Base-by-base conservation (phyloP, 1,140 invertebrate genomes). In the Holotrichia oblita region DNA sequence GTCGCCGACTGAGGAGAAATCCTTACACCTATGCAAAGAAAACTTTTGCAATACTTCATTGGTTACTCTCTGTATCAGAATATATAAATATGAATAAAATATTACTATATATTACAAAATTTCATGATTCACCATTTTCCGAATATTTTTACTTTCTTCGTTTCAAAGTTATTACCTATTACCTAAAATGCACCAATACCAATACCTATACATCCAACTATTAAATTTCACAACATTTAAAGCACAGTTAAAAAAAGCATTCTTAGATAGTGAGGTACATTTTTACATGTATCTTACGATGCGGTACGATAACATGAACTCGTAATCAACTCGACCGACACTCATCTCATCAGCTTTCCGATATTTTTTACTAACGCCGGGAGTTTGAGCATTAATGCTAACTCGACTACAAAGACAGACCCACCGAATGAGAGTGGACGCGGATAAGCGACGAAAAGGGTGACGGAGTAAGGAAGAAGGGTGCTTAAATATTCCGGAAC, bases 401-500 rank as follows among this genome's bases (percentile, higher is more conserved):
- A 69, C 22, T 34, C 61, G 20, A 69, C 61, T 10, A 69, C 61
- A 69, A 9, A 34, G 61, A 69, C 3, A 69, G 2, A 69, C 61
- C n/a, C n/a, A 7, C 61, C n/a, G 22, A 69, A 22, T 22, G 61
- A 69, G 27, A 69, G 20, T 69, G 61, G 20, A 24, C 61, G 10
- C 61, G 61, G 61, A 27, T 69, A 69, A 69, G 61, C 61, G 61
- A 24, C 61, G 24, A 69, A 69, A 69, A 69, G 22, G 22, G 61
- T 24, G 27, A 69, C 20, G 20, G 3, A 34, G 20, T 20, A 10
- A 24, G 22, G 20, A 69, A n/a, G 61, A 34, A 69, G 61, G 61
- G 61, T 69, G 61, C 27, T 69, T 69, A n/a, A 69, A 69, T 69
- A 69, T 69, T 69, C 61, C 61, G 61, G 61, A 69, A 69, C 61